Evolutionary conservation across 2,113 vertebrate species (phyloP), one percentile per base, ranked within the genome.

Genomic region (Chaetodon auriga): DNA sequence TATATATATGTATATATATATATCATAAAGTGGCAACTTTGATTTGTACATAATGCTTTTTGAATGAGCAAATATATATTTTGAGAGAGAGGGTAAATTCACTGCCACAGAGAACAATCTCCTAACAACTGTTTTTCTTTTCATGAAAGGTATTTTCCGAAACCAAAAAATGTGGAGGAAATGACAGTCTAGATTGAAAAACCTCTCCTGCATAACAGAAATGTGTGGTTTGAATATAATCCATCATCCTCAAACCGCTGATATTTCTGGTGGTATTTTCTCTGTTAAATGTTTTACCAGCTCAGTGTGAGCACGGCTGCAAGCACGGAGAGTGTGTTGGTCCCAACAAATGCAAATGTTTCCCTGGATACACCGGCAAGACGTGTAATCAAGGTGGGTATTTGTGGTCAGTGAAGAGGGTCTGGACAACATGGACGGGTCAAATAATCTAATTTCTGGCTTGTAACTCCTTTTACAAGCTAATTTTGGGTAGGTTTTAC

Each of bases 261-360:
- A 85, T 75, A 78, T 71, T 64, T 78, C 61, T 87, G 61, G 18
- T 84, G 71, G 77, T 87, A 60, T 84, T 38, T 89, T 78, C 87
- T 90, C 84, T 36, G 77, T 41, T 82, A 65, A 96, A 87, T 90
- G 90, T 72, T 92, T 93, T 89, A 78, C 79, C 95, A 99, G 98
- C 98, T 88, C 87, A 95, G 21, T 99, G 98, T 88, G 95, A 96
- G 81, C 95, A 95, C 38, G 96, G 95, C 36, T 99, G 98, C 95
- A 98, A 97, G 89, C 96, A 98, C 0, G 98, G 98, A 2, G 97
- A 99, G 79, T 99, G 98, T 71, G 92, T 94, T 53, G 97, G 97
- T 77, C 96, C 96, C 60, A 98, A 97, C 90, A 98, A 97, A 94
- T 99, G 98, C 92, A 97, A 97, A 90, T 99, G 98, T 91, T 96